Evolutionary conservation across 2,888 invertebrate species (phyloP).

Genomic region (Dicyrtomina minuta): DNA sequence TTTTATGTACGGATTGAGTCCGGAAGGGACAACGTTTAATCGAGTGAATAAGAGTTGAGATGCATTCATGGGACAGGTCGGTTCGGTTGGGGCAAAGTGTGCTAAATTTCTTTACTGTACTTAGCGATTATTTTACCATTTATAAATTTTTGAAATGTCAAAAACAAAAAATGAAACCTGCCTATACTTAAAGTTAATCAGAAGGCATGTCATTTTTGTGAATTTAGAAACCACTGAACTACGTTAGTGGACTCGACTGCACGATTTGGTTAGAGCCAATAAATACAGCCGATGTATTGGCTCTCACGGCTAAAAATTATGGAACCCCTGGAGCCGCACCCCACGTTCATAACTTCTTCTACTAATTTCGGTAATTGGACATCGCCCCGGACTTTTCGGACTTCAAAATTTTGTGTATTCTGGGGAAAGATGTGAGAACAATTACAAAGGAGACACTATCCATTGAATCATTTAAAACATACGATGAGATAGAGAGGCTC

Average conservation of each 20-base stretch:
- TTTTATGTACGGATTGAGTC: slow-evolving; percentile 17
- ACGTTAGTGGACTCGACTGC: slow-evolving; percentile 30
- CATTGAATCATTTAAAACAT: slow-evolving; percentile 11
- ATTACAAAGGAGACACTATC: slow-evolving; percentile 24
- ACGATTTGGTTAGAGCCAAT: slow-evolving; percentile 12
- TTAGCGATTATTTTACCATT: no score
- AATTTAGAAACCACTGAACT: slow-evolving; percentile 9
- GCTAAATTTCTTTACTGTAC: no score
- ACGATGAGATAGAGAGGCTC: slow-evolving; percentile 15
- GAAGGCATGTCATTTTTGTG: not conserved
- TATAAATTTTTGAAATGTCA: no score
- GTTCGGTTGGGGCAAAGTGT: no score
- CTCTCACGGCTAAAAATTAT: not conserved
- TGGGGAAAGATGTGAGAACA: slow-evolving; percentile 23
- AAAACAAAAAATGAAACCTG: no score
- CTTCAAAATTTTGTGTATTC: slow-evolving; percentile 26
- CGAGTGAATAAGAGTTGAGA: slow-evolving; percentile 26
- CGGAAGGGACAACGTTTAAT: not conserved
- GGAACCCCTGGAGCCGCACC: not conserved
- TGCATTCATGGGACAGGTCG: slow-evolving; percentile 22
- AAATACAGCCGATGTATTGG: not conserved
- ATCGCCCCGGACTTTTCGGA: slow-evolving; percentile 21
- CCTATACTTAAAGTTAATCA: no score
- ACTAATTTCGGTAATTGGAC: slow-evolving; percentile 26
- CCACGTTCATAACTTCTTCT: slow-evolving; percentile 19